Evolutionary conservation across 1,140 invertebrate genomes (phyloP), one percentile per base, ranked within the genome.

Genomic region (Bombus breviceps): DNA sequence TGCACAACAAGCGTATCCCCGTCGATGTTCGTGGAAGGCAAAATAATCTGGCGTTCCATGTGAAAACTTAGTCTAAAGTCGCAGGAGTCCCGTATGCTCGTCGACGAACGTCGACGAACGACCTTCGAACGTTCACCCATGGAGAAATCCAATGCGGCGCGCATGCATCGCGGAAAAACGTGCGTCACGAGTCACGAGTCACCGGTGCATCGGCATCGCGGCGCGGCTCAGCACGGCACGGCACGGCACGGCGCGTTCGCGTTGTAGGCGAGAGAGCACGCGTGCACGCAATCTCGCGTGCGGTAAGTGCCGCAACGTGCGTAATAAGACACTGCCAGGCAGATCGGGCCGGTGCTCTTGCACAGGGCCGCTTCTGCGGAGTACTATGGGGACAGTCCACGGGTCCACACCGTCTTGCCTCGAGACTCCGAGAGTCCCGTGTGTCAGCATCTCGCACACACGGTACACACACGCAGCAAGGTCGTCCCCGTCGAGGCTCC

Each of bases 321-420:
- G 87, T 86, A 88, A 88, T 83, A 86, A 88, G 87, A 85, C 75
- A 83, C 84, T 88, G 87, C 53, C 47, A 53, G 73, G 53, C 37
- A 64, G 80, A 76, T 81, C 81, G 78, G 69, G 75, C 81, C 74
- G 80, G 73, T 74, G 81, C 68, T 83, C 69, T 74, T n/a, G 62
- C 85, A 22, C 72, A 73, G 85, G 85, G 85, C 85, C 80, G 79
- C 71, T 79, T 68, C 84, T 47, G 68, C 81, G 66, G 81, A 78
- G 74, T 83, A 86, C 81, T 86, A 86, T 84, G 86, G 81, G 81
- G 74, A 86, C 86, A 84, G 81, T 78, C 68, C 68, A 72, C 32
- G 78, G 83, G 69, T 64, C 79, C 85, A 37, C 83, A 39, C 53
- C 83, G 69, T 72, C 66, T 37, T 79, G 83, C 82, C 62, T 69